Conservation (phyloP, 1,140 invertebrate genomes). For the Camponotus pennsylvanicus region DNA sequence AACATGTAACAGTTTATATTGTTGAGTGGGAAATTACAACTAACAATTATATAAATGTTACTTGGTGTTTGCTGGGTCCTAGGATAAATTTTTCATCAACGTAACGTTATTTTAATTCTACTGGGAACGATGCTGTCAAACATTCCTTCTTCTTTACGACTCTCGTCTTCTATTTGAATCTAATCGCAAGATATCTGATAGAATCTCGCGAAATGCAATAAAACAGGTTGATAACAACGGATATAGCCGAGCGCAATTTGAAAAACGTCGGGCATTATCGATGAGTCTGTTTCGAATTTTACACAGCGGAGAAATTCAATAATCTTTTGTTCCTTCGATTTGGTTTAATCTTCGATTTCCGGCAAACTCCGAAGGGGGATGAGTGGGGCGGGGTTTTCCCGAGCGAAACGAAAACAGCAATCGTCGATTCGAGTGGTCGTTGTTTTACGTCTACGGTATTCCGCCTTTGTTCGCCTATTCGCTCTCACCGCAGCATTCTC, state of each 20-base stretch:
- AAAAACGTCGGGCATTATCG: constrained; percentile 32
- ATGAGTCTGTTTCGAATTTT: constrained; percentile 53
- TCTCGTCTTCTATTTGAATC: background rate
- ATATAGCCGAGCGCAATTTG: background rate
- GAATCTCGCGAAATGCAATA: no score
- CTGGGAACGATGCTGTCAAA: background rate
- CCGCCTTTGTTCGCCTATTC: constrained; percentile 52
- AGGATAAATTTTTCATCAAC: no score
- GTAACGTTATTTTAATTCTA: no score
- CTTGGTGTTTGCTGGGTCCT: no score
- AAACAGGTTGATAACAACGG: constrained; percentile 1
- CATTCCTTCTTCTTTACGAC: background rate
- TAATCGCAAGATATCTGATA: background rate
- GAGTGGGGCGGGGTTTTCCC: constrained; percentile 36
- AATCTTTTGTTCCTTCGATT: constrained; percentile 59
- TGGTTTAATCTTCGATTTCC: constrained; percentile 62
- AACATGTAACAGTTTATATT: no score
- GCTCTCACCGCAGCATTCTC: constrained; percentile 47
- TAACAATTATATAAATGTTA: no score
- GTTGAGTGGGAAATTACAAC: no score
- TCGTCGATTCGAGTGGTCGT: constrained; percentile 58
- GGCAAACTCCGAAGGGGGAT: constrained; percentile 4
- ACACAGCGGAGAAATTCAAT: constrained; percentile 48
- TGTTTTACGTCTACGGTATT: constrained; percentile 57
- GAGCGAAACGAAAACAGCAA: constrained; percentile 60